Percentiles rank a stretch among this genome's conserved stretches.
These are phyloP conservation scores for Nomia melanderi DNA, from an alignment of 1,140 invertebrate species.

Conservation along the genomic window DNA sequence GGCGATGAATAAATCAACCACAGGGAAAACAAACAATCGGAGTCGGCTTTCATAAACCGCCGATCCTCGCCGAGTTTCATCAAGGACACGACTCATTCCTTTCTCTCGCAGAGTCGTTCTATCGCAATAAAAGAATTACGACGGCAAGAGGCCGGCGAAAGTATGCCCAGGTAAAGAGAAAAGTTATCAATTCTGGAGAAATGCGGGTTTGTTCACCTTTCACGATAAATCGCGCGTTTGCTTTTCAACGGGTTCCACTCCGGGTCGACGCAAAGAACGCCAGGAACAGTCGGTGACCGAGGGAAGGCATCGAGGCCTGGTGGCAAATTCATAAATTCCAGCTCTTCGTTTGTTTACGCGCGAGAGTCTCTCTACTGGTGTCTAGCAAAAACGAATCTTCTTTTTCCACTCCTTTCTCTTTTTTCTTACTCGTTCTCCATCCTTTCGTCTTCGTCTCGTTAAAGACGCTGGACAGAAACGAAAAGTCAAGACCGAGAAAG, in stretches of 20 bases:
- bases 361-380: conserved; percentile 59
- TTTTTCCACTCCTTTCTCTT: too few species aligned
- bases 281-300: conserved; percentile 19
- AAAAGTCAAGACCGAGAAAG: conserved; percentile 37
- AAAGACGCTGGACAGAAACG: conserved; percentile 3
- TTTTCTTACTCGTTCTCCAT: too few species aligned
- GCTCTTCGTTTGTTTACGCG: neutral
- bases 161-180: neutral
- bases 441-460: conserved; percentile 9
- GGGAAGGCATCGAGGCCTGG: conserved; percentile 46
- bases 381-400: conserved; percentile 62
- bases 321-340: conserved; percentile 77
- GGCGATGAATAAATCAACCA: too few species aligned
- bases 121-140: neutral
- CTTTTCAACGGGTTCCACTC: neutral
- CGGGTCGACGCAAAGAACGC: too few species aligned
- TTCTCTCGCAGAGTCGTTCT: neutral
- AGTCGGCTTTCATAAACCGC: too few species aligned
- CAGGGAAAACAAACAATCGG: too few species aligned
- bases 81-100: neutral
- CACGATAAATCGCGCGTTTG: conserved; percentile 17
- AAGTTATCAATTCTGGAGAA: conserved; percentile 1
- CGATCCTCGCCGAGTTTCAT: neutral
- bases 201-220: conserved; percentile 9
- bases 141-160: neutral